Evolutionary conservation across 2,113 vertebrate genomes (phyloP), one percentile per base, ranked within the genome.

Genomic region (Daboia siamensis): DNA sequence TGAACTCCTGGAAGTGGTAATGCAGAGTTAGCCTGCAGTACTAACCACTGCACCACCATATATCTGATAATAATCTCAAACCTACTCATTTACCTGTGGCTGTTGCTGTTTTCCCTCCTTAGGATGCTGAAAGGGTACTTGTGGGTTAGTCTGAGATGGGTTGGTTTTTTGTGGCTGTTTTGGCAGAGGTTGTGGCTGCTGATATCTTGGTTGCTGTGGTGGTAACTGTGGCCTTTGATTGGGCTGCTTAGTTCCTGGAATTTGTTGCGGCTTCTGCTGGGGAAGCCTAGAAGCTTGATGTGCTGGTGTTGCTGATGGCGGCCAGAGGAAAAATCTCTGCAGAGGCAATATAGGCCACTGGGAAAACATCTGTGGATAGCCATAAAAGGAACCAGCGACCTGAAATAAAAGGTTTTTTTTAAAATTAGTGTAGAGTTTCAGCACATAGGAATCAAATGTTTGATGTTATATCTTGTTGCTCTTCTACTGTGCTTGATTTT

Each of bases 271-370:
- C 26, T 95, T 96, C 90, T 15, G 46, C 2, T 91, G 94, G 24
- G 86, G 92, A 88, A 93, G 88, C 59, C 52, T 54, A 86, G 56
- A 80, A 51, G 90, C 56, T 12, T 91, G 93, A 29, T 86, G 64
- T 44, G 10, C 85, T 0, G 92, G 89, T 44, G 92, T 86, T 33
- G 92, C 94, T 93, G 94, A 59, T 55, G 92, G 90, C 5, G 9
- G 92, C 90, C 93, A 91, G 0, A 13, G 54, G 4, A 85, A 84
- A 4, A 94, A 95, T 90, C 93, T 91, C 48, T 94, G 94, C 33
- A 94, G 95, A 59, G 96, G 94, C 93, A 94, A 96, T 90, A 93
- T 86, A 84, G 95, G 94, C 93, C 89, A 90, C 87, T 89, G 93
- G 1, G 94, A 93, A 87, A 95, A 96, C 9, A 86, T 44, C 33